Percentiles rank a stretch among this genome's conserved stretches.
These are phyloP conservation scores for Drosophila pegasa DNA, from an alignment of 2,888 invertebrate species.

Conservation along the genomic window DNA sequence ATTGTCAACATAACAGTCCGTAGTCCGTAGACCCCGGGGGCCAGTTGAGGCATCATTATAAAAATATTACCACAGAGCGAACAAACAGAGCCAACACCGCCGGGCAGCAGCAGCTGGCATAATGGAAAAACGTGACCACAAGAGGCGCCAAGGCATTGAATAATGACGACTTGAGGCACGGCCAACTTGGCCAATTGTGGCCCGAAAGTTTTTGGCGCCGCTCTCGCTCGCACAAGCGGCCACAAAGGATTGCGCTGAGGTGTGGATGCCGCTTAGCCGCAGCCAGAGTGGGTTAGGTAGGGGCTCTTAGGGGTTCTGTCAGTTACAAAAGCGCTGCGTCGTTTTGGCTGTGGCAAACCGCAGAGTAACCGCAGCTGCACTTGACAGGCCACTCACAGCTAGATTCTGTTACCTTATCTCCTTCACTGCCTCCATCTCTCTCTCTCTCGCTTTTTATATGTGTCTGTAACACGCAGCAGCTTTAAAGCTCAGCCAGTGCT, in stretches of 20 bases:
- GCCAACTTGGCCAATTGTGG: slow-evolving; percentile 55
- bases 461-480: slow-evolving; percentile 43
- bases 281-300: slow-evolving; percentile 4
- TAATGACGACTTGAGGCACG: slow-evolving; percentile 51
- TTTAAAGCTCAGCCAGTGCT: slow-evolving; percentile 54
- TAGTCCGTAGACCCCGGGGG: slow-evolving; percentile 42
- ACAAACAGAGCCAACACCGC: slow-evolving; percentile 20
- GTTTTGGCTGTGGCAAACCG: slow-evolving; percentile 52
- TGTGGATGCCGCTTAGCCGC: slow-evolving; percentile 36
- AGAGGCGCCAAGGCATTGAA: slow-evolving; percentile 58
- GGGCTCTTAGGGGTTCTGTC: slow-evolving; percentile 21
- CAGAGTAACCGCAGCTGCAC: slow-evolving; percentile 58
- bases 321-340: slow-evolving; percentile 50
- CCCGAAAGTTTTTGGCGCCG: slow-evolving; percentile 40
- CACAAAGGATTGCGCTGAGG: slow-evolving; percentile 42
- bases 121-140: slow-evolving; percentile 77
- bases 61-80: slow-evolving; percentile 64
- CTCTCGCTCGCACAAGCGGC: neutral
- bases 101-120: slow-evolving; percentile 44
- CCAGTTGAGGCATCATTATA: slow-evolving; percentile 67
- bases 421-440: neutral
- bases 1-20: slow-evolving; percentile 57
- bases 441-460: neutral
- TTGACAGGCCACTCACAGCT: slow-evolving; percentile 57
- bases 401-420: slow-evolving; percentile 20